These are phyloP conservation scores for Struthio camelus DNA, from an alignment of 2,113 vertebrate species.

Conservation along the genomic window DNA sequence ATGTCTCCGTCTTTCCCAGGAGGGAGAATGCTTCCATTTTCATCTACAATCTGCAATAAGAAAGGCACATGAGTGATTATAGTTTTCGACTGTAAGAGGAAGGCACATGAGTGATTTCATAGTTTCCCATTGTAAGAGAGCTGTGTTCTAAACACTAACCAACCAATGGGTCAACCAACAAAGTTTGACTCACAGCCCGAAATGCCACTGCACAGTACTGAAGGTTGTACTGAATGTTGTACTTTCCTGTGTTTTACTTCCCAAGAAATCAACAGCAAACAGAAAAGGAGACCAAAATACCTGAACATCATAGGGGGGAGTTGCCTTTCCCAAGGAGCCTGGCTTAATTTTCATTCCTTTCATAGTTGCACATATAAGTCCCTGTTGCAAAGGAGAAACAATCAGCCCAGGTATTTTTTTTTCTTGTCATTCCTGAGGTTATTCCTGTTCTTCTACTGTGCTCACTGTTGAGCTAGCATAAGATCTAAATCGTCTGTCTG, in stretches of 20 bases:
- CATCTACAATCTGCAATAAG: conserved; percentile 79
- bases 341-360: conserved; percentile 83
- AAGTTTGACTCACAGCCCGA: neutral
- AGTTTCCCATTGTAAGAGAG: neutral
- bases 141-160: neutral
- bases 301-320: conserved; percentile 75
- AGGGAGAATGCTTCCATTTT: conserved; percentile 71
- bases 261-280: neutral
- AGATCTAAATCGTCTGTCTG: neutral
- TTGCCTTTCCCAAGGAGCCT: conserved; percentile 79
- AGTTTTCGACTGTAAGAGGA: neutral
- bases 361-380: conserved; percentile 75
- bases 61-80: neutral
- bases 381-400: conserved; percentile 60
- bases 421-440: neutral
- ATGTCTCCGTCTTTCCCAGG: conserved; percentile 79
- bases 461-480: neutral
- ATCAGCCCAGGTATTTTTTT: neutral
- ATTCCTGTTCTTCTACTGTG: neutral
- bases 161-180: neutral
- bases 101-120: neutral
- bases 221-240: neutral
- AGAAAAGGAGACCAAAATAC: conserved; percentile 35
- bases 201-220: neutral
- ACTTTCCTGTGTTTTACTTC: neutral